Conservation (phyloP, 2,113 vertebrate species). For the Hypocryptadius cinnamomeus region DNA sequence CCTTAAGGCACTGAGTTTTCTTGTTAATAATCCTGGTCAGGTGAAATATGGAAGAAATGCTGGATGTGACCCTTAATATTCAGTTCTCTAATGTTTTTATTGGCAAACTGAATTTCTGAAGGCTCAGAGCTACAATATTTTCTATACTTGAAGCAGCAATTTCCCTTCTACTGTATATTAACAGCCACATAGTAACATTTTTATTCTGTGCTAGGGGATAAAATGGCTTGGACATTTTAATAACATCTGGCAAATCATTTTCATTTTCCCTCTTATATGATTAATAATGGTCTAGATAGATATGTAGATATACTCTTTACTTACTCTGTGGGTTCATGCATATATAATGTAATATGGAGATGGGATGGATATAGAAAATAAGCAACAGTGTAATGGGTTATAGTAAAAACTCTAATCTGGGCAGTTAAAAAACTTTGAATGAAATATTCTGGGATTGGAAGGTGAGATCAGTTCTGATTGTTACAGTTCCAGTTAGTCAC, state of each 20-base stretch:
- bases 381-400: not conserved
- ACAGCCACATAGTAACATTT: not conserved
- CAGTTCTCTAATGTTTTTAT: not conserved
- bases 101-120: not conserved
- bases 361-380: not conserved
- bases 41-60: not conserved
- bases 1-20: not conserved
- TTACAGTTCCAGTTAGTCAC: not conserved
- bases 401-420: not conserved
- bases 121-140: not conserved
- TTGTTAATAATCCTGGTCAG: not conserved
- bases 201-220: not conserved
- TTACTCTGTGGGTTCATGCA: not conserved
- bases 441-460: not conserved
- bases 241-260: slow-evolving; percentile 17
- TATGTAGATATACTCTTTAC: not conserved
- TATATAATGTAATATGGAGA: not conserved
- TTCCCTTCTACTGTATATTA: not conserved
- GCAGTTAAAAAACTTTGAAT: not conserved
- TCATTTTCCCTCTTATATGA: not conserved
- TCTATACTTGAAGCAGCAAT: not conserved
- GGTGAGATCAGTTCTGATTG: not conserved
- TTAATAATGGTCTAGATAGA: not conserved
- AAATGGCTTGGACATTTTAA: slow-evolving; percentile 1
- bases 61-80: not conserved